phyloP scores from a whole-genome alignment of 2,888 invertebrate genomes.

The Pristionchus arcanus region DNA sequence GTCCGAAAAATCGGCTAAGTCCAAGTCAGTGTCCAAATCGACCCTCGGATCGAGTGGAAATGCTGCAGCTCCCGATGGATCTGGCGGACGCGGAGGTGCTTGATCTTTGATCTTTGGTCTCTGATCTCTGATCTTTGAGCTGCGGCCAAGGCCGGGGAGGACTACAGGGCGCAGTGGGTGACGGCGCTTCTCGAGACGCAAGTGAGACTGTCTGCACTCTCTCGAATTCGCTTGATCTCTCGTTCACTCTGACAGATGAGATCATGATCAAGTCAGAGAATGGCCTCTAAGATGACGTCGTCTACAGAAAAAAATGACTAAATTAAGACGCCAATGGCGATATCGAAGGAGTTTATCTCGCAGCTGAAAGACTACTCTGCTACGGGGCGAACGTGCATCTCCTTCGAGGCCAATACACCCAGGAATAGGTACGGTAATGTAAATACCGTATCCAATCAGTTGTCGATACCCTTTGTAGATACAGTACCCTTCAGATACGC shows the following conservation, averaged over 20 bases:
- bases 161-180: slow-evolving; percentile 16
- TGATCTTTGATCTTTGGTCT: not conserved
- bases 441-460: no score
- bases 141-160: not conserved
- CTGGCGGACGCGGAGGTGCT: not conserved
- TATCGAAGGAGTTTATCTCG: not conserved
- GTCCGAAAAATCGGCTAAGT: not conserved
- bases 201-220: not conserved
- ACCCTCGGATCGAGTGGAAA: not conserved
- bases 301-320: not conserved
- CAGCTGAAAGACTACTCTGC: slow-evolving; percentile 7
- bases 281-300: not conserved
- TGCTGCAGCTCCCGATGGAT: not conserved
- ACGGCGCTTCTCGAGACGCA: not conserved
- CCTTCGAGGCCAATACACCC: not conserved
- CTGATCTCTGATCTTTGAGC: not conserved
- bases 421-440: not conserved
- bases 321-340: not conserved
- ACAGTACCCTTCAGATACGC: not conserved
- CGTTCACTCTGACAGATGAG: no score
- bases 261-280: no score
- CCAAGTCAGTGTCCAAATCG: not conserved
- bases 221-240: no score
- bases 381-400: not conserved
- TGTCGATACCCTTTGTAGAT: not conserved